Conservation (phyloP, 2,888 invertebrate genomes). For the Xestia rhomboidea region DNA sequence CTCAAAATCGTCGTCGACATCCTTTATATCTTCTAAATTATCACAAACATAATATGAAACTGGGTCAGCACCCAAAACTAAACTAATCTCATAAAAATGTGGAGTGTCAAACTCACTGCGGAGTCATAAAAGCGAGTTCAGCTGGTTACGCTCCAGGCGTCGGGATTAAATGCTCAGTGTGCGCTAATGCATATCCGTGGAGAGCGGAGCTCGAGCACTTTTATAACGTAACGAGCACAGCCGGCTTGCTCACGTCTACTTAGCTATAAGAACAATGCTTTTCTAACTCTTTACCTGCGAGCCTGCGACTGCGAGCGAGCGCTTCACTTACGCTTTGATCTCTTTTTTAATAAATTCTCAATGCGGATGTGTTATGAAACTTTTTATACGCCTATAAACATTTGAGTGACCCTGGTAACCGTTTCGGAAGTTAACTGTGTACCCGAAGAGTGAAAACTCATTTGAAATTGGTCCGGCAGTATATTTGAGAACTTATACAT, state of each 20-base stretch:
- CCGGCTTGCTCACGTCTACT: slow-evolving; percentile 69
- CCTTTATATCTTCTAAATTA: slow-evolving; percentile 19
- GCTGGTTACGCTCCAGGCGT: slow-evolving; percentile 54
- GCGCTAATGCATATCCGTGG: slow-evolving; percentile 69
- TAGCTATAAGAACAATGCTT: slow-evolving; percentile 71
- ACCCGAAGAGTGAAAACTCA: slow-evolving; percentile 1
- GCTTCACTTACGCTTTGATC: slow-evolving; percentile 50
- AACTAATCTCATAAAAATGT: slow-evolving; percentile 53
- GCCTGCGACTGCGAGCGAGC: slow-evolving; percentile 27
- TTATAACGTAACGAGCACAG: slow-evolving; percentile 65
- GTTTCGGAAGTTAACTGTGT: slow-evolving; percentile 12
- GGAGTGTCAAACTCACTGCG: slow-evolving; percentile 32
- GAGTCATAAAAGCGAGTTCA: slow-evolving; percentile 62
- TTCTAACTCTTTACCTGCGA: slow-evolving; percentile 60
- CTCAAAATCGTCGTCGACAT: slow-evolving; percentile 27
- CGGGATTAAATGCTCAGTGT: slow-evolving; percentile 71
- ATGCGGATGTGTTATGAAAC: neutral
- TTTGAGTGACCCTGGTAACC: neutral
- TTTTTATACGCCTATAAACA: neutral
- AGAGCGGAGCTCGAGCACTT: slow-evolving; percentile 66
- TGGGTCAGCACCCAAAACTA: slow-evolving; percentile 48
- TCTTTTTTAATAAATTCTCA: slow-evolving; percentile 23
- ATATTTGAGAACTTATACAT: slow-evolving; percentile 35
- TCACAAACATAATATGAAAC: slow-evolving; percentile 37
- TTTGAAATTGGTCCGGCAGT: slow-evolving; percentile 19